Base-by-base conservation (phyloP, 2,888 invertebrate species). In the Calephelis perditalis region DNA sequence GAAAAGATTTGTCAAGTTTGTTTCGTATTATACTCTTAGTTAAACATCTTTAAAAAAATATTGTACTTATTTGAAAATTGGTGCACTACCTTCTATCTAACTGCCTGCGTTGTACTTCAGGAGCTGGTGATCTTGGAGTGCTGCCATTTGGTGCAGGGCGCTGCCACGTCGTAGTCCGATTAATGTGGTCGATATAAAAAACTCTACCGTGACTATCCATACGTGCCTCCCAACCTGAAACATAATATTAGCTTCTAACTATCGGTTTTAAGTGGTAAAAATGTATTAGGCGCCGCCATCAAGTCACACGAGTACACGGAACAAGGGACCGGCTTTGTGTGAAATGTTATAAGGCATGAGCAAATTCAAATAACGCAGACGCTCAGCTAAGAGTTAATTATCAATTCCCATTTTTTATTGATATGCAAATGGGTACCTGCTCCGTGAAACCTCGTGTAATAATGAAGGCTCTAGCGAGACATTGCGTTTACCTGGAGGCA, bases 121-220 rank as follows among this genome's bases (percentile, higher is more conserved):
- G 94, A 73, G 92, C 86, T 2, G 90, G 86, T 0, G 92, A 86
- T 55, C 90, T 75, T 0, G 90, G 86, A 26, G 87, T 77, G 58
- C 83, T 75, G 2, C 86, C 90, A 65, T 88, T 92, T 35, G 89
- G 85, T 0, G 93, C 92, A 0, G 98, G 98, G 64, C 97, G 91
- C 75, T 96, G 96, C 99, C 99, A 99, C 40, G 98, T 98, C 3
- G 99, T 99, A 6, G 96, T 97, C 45, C 98, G 93, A 73, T 97
- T 97, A n/a, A 96, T 93, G 79, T 99, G 99, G 86, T 99, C 99
- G 63, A 99, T 98, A 86, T 99, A 99, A 82, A 99, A 99, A 62
- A 98, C 96, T 46, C 99, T 93, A 0, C 99, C 99, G 79, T 98
- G 98, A 71, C 96, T 97, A 81, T 99, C 99, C 91, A 98, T 96